Base-by-base conservation (phyloP, 1,140 invertebrate species). In the Mycetomoellerius zeteki region DNA sequence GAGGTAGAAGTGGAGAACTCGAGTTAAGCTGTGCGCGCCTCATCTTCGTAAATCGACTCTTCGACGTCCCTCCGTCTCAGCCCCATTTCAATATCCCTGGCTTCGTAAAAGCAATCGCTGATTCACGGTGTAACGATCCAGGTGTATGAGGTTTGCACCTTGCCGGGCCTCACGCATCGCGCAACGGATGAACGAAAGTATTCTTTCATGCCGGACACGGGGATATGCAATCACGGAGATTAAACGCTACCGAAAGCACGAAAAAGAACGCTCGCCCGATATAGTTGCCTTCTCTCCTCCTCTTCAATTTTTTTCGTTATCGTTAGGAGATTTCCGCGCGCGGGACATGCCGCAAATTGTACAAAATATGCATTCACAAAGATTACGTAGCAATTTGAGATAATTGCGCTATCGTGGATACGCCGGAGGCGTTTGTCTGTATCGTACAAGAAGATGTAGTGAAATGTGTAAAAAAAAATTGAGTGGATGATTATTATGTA, bases 1-100 rank as follows among this genome's bases (percentile, higher is more conserved):
- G 47, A 54, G 85, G 71, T 33, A 75, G 75, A 71, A 80, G 86
- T 86, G 80, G 86, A 85, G 88, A 85, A 88, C 56, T 21, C 71
- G 89, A 90, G 89, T 87, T 90, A 90, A 90, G 75, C 86, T 86
- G 89, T 71, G 86, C 89, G 81, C 86, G 81, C 69, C 89, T 90
- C 89, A 90, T 90, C 89, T 90, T 90, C 89, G 89, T 90, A 90
- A 90, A 90, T 90, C 89, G 89, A 90, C 86, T 80, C 86, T 88
- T 90, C 89, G 89, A 87, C 89, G 88, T 89, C 54, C 88, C 89
- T 89, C 58, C 80, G 19, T 85, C 64, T 54, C 88, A 84, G 19
- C 64, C 89, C 88, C 89, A 86, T 90, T 90, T 90, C 89, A 90
- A 90, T 90, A 90, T 90, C 80, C 88, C 64, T 69, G 89, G 80